These are phyloP conservation scores for Bradypus variegatus DNA, from an alignment of 2,797 vertebrate genomes.

Conservation along the genomic window DNA sequence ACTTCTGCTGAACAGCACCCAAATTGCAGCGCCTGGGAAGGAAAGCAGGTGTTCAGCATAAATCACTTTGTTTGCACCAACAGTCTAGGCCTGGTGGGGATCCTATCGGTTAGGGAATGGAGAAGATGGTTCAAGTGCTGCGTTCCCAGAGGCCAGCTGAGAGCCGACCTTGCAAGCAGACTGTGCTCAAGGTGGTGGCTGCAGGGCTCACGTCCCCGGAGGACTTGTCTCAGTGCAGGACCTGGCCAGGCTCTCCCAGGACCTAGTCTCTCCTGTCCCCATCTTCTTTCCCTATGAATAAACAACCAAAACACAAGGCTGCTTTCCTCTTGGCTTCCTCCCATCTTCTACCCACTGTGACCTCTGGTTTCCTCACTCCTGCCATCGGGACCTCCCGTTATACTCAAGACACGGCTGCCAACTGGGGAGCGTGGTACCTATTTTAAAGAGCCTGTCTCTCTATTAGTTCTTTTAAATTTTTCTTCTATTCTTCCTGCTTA, in stretches of 20 bases:
- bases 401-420: not conserved
- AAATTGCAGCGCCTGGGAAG: not conserved
- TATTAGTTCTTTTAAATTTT: too few relatives aligned
- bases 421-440: too few relatives aligned
- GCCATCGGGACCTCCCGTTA: not conserved
- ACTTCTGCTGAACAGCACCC: not conserved
- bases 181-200: too few relatives aligned
- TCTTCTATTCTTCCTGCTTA: too few relatives aligned
- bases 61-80: too few relatives aligned
- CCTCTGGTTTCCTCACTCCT: not conserved
- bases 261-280: not conserved
- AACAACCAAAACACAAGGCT: too few relatives aligned
- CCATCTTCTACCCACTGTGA: not conserved
- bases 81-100: too few relatives aligned
- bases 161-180: not conserved
- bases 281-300: not conserved
- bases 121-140: not conserved
- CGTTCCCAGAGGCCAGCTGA: not conserved
- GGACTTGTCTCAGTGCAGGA: not conserved
- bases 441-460: not conserved
- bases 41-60: not conserved
- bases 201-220: not conserved
- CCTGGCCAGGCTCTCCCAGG: not conserved
- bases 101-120: not conserved
- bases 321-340: not conserved